Evolutionary conservation across 2,888 invertebrate genomes (phyloP), one percentile per base, ranked within the genome.

Genomic region (Athetis lepigone): DNA sequence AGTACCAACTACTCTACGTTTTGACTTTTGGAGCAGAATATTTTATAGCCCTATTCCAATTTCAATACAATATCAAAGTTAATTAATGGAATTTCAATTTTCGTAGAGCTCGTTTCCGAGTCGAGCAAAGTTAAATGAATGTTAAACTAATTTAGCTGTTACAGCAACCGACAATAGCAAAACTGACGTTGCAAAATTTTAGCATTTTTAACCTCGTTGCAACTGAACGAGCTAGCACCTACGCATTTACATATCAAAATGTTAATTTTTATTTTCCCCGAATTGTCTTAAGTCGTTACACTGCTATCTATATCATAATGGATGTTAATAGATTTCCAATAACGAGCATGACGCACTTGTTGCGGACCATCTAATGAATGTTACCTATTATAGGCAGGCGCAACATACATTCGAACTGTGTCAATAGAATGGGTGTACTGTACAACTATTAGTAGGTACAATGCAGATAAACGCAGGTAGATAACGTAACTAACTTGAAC

Each of bases 1-100:
- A 2, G 18, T n/a, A 16, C 37, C 21, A 18, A 21, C 5, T 36
- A 29, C n/a, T 33, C 16, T 11, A 23, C 8, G 3, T 25, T 36
- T 29, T 58, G 13, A 2, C 58, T 49, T 37, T 42, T 39, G 11
- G 7, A 46, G 23, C 50, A 25, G 19, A 37, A n/a, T 51, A 40
- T 46, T 46, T 46, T 27, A 23, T 27, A 33, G 57, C 16, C 39
- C 29, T 25, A 36, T 7, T 25, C 49, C 45, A 52, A 65, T 55
- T 58, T 61, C 56, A 16, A 65, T 68, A 57, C 43, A 63, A 50
- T 60, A 69, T 51, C 42, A 55, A 37, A 55, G 58, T 45, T 64
- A 75, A 69, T 77, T 77, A 69, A 72, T 56, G 18, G 66, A 79
- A 79, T 75, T 75, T 59, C 64, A 75, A 54, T 27, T 43, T 46